phyloP scores from a whole-genome alignment of 2,113 vertebrate species.

The Cynocephalus volans region DNA sequence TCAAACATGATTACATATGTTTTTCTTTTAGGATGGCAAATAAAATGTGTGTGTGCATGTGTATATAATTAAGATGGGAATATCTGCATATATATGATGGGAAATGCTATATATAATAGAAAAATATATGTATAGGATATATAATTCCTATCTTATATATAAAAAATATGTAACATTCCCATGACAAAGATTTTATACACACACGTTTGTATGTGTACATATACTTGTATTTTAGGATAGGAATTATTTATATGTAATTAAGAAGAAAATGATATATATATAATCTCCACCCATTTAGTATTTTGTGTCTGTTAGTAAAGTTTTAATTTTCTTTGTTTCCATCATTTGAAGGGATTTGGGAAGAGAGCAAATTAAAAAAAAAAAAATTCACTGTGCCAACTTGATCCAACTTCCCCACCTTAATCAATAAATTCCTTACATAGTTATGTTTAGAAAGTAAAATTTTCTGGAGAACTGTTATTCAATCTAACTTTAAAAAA shows the following conservation, averaged over 20 bases:
- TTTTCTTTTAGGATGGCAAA: background rate
- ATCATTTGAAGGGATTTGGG: background rate
- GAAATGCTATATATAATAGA: background rate
- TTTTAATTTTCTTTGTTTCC: background rate
- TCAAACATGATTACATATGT: background rate
- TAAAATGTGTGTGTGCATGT: background rate
- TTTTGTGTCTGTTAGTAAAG: background rate
- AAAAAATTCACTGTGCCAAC: background rate
- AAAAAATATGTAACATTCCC: background rate
- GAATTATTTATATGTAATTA: background rate
- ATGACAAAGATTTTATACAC: background rate
- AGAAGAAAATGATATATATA: background rate
- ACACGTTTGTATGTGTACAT: too few species aligned
- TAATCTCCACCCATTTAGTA: background rate
- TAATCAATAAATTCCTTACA: slow-evolving; percentile 43
- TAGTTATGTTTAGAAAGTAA: slow-evolving; percentile 24
- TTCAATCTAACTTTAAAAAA: slow-evolving; percentile 39
- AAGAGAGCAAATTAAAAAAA: background rate
- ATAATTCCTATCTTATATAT: background rate
- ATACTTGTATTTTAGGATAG: background rate
- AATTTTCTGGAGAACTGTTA: background rate
- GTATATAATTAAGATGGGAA: background rate
- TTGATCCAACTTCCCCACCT: background rate
- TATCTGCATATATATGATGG: background rate
- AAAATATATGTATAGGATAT: background rate